These are phyloP conservation scores for Anhinga anhinga DNA, from an alignment of 2,113 vertebrate genomes.

Conservation along the genomic window DNA sequence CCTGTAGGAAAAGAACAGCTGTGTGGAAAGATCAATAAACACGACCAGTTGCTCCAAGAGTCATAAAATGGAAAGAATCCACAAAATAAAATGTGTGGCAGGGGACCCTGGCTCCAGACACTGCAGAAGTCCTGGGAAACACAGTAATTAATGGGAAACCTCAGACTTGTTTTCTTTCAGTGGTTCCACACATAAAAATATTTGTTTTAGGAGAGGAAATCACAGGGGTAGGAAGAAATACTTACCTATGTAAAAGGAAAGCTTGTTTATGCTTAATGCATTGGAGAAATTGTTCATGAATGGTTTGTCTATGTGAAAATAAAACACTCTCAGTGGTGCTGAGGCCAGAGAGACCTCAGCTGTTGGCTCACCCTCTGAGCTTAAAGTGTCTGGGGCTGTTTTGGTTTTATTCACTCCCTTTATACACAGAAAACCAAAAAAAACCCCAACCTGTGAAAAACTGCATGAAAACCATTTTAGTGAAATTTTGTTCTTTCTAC, in stretches of 20 bases:
- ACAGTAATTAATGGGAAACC: neutral
- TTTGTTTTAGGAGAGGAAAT: constrained; percentile 2
- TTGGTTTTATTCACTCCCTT: neutral
- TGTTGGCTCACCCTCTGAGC: neutral
- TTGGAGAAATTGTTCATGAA: neutral
- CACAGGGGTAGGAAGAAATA: neutral
- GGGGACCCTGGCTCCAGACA: neutral
- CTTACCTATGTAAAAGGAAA: constrained; percentile 4
- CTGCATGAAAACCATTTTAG: neutral
- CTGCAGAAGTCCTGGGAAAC: neutral
- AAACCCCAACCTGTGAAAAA: neutral
- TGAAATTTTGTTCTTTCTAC: neutral
- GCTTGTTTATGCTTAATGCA: neutral
- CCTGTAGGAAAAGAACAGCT: constrained; percentile 40
- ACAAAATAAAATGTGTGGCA: neutral
- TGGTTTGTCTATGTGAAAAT: neutral
- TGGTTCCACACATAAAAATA: neutral
- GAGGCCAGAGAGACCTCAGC: neutral
- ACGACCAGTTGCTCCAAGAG: constrained; percentile 40
- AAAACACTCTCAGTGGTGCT: neutral
- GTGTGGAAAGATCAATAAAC: constrained; percentile 58
- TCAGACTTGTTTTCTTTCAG: neutral
- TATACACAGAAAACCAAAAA: neutral
- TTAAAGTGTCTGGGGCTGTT: neutral
- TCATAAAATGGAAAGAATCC: neutral